A percentile compares a stretch with the other conserved stretches of the same genome.
Conservation (phyloP, 2,888 invertebrate genomes). For the Ectobius pallidus region DNA sequence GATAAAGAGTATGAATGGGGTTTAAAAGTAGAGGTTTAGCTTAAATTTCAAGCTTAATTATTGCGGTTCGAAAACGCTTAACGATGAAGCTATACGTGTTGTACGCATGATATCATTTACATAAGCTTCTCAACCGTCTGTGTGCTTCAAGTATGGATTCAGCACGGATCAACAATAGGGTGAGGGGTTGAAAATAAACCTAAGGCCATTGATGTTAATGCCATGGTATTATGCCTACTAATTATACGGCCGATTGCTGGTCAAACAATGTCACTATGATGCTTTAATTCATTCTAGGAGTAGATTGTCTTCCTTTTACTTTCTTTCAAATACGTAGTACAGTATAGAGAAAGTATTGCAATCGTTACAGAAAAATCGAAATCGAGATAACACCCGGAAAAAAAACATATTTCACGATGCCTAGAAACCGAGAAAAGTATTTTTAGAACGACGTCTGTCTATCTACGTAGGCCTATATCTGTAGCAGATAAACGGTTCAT, state of each 20-base stretch:
- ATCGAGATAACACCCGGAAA: no score
- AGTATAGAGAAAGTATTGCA: no score
- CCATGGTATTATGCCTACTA: background rate
- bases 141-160: background rate
- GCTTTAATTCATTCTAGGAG: no score
- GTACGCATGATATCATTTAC: background rate
- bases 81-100: background rate
- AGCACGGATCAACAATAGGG: background rate
- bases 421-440: no score
- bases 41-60: background rate
- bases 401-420: no score
- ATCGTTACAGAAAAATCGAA: no score
- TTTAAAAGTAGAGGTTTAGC: background rate
- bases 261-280: no score
- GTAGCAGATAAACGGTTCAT: no score
- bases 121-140: background rate
- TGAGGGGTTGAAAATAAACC: background rate
- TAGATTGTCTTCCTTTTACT: no score
- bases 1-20: background rate
- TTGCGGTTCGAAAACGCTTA: background rate
- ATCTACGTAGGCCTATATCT: no score
- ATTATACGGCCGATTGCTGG: background rate
- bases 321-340: no score
- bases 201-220: background rate
- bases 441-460: no score